phyloP scores from a whole-genome alignment of 2,797 vertebrate genomes.

The Hylomyscus alleni region DNA sequence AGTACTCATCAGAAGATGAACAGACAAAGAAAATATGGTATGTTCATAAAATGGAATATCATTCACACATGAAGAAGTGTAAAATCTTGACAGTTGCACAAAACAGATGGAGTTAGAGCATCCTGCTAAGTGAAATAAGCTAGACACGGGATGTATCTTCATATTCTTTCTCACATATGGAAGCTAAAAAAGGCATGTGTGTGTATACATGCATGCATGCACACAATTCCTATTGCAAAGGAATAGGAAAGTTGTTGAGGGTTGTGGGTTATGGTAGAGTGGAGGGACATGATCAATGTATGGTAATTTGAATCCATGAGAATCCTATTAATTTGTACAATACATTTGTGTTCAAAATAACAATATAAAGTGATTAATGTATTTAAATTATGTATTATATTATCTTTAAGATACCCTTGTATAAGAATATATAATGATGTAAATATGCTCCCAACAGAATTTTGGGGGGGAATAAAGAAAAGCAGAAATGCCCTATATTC shows the following conservation, averaged over 20 bases:
- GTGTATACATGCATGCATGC: background rate
- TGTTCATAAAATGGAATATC: background rate
- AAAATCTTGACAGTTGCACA: background rate
- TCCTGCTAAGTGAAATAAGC: background rate
- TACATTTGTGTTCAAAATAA: background rate
- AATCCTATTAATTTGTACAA: background rate
- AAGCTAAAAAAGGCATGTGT: background rate
- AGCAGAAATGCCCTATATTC: background rate
- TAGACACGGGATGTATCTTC: background rate
- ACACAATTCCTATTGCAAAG: background rate
- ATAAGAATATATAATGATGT: background rate
- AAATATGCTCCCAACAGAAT: constrained; percentile 1
- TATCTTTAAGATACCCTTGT: background rate
- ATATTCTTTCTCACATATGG: background rate
- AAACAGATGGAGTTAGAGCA: background rate
- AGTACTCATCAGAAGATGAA: no score
- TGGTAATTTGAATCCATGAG: no score
- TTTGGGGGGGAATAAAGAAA: background rate
- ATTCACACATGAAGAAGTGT: background rate
- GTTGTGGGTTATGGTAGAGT: background rate
- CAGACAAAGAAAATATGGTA: no score
- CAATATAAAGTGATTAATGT: background rate
- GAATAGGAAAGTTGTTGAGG: background rate
- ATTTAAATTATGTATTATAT: constrained; percentile 11
- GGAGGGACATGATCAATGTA: background rate